Conservation (phyloP, 2,888 invertebrate genomes). For the Cordilura impudica region DNA sequence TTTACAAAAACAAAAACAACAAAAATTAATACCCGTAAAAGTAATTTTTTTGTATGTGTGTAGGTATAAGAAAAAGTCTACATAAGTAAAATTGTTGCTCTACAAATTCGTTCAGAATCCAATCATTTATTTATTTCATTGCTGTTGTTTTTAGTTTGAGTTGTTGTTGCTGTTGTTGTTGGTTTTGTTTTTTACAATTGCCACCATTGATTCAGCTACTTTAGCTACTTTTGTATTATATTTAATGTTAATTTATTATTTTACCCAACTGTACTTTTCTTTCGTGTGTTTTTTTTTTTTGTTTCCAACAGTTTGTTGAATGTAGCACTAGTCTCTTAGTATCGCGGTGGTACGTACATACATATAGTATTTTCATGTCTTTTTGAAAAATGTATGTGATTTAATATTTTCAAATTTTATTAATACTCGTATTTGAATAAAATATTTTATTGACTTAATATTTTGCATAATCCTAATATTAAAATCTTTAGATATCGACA, state of each 20-base stretch:
- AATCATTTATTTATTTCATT: conserved; percentile 41
- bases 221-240: conserved; percentile 42
- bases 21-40: too few relatives aligned
- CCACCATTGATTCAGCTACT: neutral
- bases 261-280: conserved; percentile 55
- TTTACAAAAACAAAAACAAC: conserved; percentile 35
- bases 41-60: too few relatives aligned
- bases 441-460: too few relatives aligned
- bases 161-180: neutral
- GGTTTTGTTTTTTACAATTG: neutral
- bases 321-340: neutral
- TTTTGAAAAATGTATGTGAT: neutral
- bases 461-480: too few relatives aligned
- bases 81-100: conserved; percentile 33
- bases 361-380: neutral
- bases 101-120: conserved; percentile 47
- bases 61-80: neutral
- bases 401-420: neutral
- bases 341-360: too few relatives aligned
- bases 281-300: conserved; percentile 2
- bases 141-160: too few relatives aligned
- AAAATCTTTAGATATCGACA: too few relatives aligned
- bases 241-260: conserved; percentile 55
- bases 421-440: too few relatives aligned
- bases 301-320: neutral